Conservation (phyloP, 1,140 invertebrate genomes). For the Thalassaphorura encarpata region DNA sequence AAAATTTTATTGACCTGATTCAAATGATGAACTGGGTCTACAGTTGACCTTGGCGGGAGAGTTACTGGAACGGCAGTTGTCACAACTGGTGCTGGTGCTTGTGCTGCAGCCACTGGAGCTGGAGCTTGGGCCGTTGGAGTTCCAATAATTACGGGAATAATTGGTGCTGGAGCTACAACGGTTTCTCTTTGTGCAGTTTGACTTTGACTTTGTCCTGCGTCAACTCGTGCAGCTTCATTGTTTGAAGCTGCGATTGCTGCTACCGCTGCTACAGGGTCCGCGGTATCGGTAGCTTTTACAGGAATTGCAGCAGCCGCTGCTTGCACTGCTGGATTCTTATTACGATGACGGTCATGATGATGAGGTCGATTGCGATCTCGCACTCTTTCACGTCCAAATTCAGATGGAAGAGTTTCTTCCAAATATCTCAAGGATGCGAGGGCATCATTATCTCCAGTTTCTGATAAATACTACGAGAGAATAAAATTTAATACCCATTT, state of each 20-base stretch:
- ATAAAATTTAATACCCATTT: too few relatives aligned
- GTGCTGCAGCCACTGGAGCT: conserved; percentile 3
- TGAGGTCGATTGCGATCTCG: not conserved
- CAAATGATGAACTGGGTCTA: conserved; percentile 16
- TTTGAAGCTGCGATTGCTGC: not conserved
- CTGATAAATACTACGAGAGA: too few relatives aligned
- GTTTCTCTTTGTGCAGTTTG: not conserved
- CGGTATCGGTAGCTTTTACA: not conserved
- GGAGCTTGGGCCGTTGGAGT: not conserved
- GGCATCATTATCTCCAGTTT: too few relatives aligned
- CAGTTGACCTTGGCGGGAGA: conserved; percentile 8
- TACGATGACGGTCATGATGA: not conserved
- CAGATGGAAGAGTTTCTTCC: conserved; percentile 4
- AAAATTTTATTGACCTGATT: conserved; percentile 25
- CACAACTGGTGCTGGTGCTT: conserved; percentile 5
- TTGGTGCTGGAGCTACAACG: not conserved
- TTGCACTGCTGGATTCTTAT: not conserved
- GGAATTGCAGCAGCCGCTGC: not conserved
- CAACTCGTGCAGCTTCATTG: not conserved
- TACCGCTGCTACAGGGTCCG: not conserved
- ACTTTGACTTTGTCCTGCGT: not conserved
- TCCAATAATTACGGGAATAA: too few relatives aligned
- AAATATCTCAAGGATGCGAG: too few relatives aligned
- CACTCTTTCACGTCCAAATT: conserved; percentile 1
- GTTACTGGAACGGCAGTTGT: conserved; percentile 6